Conservation (phyloP, 1,140 invertebrate species). For the Euschistus heros region DNA sequence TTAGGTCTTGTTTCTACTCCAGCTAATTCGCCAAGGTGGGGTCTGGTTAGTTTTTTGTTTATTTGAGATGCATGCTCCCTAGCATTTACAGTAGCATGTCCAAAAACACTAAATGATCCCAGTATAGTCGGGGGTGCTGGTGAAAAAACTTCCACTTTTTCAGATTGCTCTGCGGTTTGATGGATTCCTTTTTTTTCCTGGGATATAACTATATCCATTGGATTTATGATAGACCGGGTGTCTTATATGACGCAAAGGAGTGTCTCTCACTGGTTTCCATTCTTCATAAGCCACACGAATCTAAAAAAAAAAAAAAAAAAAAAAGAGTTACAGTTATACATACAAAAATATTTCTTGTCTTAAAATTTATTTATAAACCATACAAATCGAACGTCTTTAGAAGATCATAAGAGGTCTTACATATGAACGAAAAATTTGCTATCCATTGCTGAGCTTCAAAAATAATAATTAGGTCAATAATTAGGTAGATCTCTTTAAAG, state of each 20-base stretch:
- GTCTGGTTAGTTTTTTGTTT: conserved; percentile 12
- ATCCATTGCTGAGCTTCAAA: not conserved
- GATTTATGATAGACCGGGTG: conserved; percentile 17
- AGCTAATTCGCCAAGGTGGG: not conserved
- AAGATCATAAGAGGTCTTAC: not conserved
- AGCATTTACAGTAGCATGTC: conserved; percentile 36
- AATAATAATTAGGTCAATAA: too few species aligned
- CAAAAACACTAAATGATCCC: conserved; percentile 38
- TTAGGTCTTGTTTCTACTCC: not conserved
- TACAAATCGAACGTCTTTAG: not conserved
- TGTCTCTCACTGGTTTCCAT: conserved; percentile 24
- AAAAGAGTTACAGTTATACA: not conserved
- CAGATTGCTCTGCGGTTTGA: conserved; percentile 22
- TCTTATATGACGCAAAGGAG: not conserved
- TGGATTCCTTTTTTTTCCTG: conserved; percentile 1
- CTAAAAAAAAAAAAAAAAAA: conserved; percentile 20
- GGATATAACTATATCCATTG: not conserved
- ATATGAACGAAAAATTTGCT: not conserved
- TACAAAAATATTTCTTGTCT: not conserved
- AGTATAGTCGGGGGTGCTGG: conserved; percentile 37
- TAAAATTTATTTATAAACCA: not conserved
- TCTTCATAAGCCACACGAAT: conserved; percentile 19
- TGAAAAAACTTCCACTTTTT: conserved; percentile 30
- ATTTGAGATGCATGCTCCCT: conserved; percentile 29
- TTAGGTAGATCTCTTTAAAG: too few species aligned